Percentiles rank a stretch among this genome's conserved stretches.
Conservation (phyloP, 2,888 invertebrate species). For the Hypolimnas misippus region DNA sequence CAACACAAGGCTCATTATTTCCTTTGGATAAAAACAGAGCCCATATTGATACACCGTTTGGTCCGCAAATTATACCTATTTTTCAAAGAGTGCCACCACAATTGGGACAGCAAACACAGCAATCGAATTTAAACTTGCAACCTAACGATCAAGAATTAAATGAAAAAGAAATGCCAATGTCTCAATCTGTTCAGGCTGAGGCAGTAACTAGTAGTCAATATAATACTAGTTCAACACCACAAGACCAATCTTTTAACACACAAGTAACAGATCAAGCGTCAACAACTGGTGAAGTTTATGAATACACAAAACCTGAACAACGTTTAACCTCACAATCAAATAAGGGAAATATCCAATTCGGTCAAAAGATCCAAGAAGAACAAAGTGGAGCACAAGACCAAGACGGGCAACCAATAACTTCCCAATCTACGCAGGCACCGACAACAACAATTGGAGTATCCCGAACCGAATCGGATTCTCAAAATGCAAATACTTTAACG, state of each 20-base stretch:
- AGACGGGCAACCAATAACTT: constrained; percentile 10
- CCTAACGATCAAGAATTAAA: background rate
- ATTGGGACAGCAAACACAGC: background rate
- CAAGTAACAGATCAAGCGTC: constrained; percentile 5
- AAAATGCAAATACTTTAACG: constrained; percentile 3
- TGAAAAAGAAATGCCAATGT: background rate
- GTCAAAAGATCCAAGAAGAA: constrained; percentile 14
- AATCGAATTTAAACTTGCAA: no score
- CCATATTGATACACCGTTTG: constrained; percentile 18
- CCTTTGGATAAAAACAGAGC: background rate
- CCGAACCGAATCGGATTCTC: background rate
- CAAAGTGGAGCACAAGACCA: background rate
- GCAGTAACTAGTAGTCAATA: background rate
- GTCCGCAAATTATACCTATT: constrained; percentile 4
- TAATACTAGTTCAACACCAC: constrained; percentile 4
- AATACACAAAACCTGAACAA: constrained; percentile 39
- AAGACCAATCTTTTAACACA: background rate
- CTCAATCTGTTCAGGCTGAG: background rate
- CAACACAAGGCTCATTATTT: background rate
- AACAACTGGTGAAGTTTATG: constrained; percentile 30
- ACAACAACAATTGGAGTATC: background rate
- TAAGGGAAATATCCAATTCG: constrained; percentile 9
- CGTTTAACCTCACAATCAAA: constrained; percentile 17
- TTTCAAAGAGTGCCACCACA: background rate
- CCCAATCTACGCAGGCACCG: constrained; percentile 17